phyloP scores from a whole-genome alignment of 2,888 invertebrate species.

The Nematopogon swammerdamellus region DNA sequence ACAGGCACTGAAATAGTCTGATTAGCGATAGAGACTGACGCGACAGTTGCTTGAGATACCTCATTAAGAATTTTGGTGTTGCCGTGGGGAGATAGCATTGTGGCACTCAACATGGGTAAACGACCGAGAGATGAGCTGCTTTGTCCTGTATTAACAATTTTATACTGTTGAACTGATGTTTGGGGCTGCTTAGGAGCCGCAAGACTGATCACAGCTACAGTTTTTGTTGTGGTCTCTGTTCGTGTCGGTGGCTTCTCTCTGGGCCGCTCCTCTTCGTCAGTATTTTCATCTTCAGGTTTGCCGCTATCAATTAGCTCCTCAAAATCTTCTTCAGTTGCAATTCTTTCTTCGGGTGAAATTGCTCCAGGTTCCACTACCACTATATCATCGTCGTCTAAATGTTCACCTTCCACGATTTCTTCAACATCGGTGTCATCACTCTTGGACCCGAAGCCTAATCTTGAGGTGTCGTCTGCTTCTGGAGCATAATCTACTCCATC shows the following conservation, averaged over 20 bases:
- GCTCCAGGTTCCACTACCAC: conserved; percentile 59
- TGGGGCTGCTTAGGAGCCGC: conserved; percentile 40
- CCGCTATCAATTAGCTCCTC: conserved; percentile 64
- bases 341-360: conserved; percentile 61
- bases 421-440: conserved; percentile 34
- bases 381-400: conserved; percentile 58
- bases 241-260: conserved; percentile 39
- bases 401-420: conserved; percentile 28
- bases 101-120: conserved; percentile 34
- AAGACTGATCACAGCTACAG: conserved; percentile 50
- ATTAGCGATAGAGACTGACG: conserved; percentile 50
- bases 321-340: conserved; percentile 64
- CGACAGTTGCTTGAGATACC: conserved; percentile 58
- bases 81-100: conserved; percentile 33
- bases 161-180: conserved; percentile 40
- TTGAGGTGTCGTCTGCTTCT: conserved; percentile 50
- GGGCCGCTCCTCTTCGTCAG: conserved; percentile 25
- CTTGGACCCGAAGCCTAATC: conserved; percentile 23
- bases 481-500: conserved; percentile 59
- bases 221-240: conserved; percentile 50
- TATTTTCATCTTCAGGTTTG: conserved; percentile 47
- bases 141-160: conserved; percentile 33
- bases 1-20: conserved; percentile 51
- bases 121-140: conserved; percentile 26
- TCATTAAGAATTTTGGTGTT: conserved; percentile 51